These are phyloP conservation scores for Pygoscelis antarcticus DNA, from an alignment of 2,113 vertebrate species.

Conservation along the genomic window DNA sequence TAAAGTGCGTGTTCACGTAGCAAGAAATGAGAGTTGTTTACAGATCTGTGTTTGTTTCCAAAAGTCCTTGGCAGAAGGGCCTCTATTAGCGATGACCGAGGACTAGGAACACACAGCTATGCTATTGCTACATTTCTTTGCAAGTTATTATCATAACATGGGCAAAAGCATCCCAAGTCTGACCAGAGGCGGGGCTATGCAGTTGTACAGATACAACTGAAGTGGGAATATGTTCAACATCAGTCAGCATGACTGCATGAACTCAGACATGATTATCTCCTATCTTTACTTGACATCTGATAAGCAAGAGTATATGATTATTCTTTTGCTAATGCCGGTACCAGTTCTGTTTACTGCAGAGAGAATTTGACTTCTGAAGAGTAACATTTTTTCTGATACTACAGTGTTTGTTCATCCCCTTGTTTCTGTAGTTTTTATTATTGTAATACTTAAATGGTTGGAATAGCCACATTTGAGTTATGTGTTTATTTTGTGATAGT, in stretches of 20 bases:
- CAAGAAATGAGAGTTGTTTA: background rate
- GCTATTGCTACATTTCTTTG: background rate
- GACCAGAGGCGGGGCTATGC: background rate
- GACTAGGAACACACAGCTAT: background rate
- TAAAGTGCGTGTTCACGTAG: background rate
- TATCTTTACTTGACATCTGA: background rate
- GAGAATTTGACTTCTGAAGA: background rate
- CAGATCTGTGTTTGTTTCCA: background rate
- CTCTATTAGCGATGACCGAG: fast-evolving
- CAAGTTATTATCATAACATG: background rate
- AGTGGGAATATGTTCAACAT: background rate
- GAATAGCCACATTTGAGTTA: background rate
- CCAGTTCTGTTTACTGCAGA: background rate
- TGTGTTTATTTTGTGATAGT: background rate
- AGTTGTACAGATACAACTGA: background rate
- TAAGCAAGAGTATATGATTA: background rate
- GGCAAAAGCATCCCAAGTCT: background rate
- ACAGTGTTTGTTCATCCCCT: background rate
- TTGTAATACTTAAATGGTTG: background rate
- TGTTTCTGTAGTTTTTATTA: background rate
- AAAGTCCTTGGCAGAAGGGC: background rate
- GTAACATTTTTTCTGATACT: background rate
- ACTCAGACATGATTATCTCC: background rate
- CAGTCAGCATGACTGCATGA: background rate
- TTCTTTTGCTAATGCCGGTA: background rate